phyloP scores from a whole-genome alignment of 2,113 vertebrate genomes.

The Atractosteus spatula region DNA sequence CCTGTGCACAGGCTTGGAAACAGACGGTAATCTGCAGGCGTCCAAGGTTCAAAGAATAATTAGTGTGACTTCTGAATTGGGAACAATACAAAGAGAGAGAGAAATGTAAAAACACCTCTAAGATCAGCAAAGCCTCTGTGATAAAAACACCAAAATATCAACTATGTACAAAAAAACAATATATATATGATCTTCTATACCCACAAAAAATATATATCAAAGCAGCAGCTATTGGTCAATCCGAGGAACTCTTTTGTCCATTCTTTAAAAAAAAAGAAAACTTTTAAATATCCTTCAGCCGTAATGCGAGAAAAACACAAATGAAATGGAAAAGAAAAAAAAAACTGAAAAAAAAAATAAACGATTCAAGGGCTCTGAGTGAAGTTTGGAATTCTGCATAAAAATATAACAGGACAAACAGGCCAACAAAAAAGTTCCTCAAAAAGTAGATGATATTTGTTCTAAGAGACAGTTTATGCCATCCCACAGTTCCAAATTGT shows the following conservation, averaged over 20 bases:
- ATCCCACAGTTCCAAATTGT: slow-evolving; percentile 41
- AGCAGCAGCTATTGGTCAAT: slow-evolving; percentile 97
- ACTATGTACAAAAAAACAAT: slow-evolving; percentile 67
- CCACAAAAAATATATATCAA: slow-evolving; percentile 73
- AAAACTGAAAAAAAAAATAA: slow-evolving; percentile 52
- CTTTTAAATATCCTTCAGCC: slow-evolving; percentile 81
- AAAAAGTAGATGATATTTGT: slow-evolving; percentile 57
- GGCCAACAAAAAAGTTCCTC: slow-evolving; percentile 39
- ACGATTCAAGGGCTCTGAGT: slow-evolving; percentile 52
- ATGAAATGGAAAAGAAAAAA: slow-evolving; percentile 44
- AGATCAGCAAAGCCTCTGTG: slow-evolving; percentile 57
- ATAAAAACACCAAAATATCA: slow-evolving; percentile 68
- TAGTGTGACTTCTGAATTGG: slow-evolving; percentile 53
- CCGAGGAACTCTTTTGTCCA: slow-evolving; percentile 74
- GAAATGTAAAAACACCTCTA: slow-evolving; percentile 65
- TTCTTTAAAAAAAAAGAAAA: slow-evolving; percentile 45
- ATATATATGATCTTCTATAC: slow-evolving; percentile 62
- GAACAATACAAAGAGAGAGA: slow-evolving; percentile 50
- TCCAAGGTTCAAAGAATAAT: slow-evolving; percentile 47
- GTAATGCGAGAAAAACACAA: slow-evolving; percentile 61
- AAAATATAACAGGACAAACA: slow-evolving; percentile 11
- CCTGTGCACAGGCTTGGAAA: slow-evolving; percentile 31
- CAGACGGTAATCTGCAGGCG: slow-evolving; percentile 44
- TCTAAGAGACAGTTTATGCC: slow-evolving; percentile 53
- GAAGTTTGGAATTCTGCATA: slow-evolving; percentile 64